Percentiles rank a stretch among this genome's conserved stretches.
Conservation (phyloP, 2,113 vertebrate species). For the Melanotaenia duboulayi region DNA sequence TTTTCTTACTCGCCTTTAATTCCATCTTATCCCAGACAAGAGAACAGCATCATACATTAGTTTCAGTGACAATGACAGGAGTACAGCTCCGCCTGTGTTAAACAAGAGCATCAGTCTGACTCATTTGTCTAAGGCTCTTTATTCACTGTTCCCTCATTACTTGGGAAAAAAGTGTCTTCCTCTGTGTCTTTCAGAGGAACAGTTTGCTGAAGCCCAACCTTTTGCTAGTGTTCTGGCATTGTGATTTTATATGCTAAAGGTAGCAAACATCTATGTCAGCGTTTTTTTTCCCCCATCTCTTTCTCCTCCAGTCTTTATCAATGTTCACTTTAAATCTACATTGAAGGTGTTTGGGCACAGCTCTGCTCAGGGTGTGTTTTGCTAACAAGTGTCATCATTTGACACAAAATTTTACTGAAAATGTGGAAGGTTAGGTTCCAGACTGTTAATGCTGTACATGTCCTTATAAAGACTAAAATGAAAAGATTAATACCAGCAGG, state of each 20-base stretch:
- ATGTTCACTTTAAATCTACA: constrained; percentile 15
- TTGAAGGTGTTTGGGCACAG: background rate
- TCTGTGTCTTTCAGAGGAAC: constrained; percentile 10
- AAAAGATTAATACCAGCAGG: constrained; percentile 42
- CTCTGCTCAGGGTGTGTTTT: constrained; percentile 3
- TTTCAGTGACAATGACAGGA: constrained; percentile 12
- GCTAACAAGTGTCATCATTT: constrained; percentile 9
- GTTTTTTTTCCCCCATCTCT: constrained; percentile 17
- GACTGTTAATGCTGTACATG: constrained; percentile 1
- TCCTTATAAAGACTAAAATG: constrained; percentile 34
- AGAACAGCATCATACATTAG: constrained; percentile 11
- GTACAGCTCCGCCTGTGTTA: constrained; percentile 16
- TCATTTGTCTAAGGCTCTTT: constrained; percentile 34
- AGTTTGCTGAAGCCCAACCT: constrained; percentile 5
- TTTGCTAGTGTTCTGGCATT: background rate
- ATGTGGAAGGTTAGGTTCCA: constrained; percentile 6
- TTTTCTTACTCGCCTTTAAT: constrained; percentile 28
- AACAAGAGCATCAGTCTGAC: constrained; percentile 24
- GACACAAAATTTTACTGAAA: constrained; percentile 34
- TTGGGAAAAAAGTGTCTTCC: constrained; percentile 11
- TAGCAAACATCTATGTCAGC: constrained; percentile 6
- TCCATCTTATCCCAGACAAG: constrained; percentile 6
- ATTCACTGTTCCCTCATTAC: constrained; percentile 18
- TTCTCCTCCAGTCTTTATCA: constrained; percentile 18
- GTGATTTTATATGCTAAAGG: background rate